phyloP scores from a whole-genome alignment of 2,113 vertebrate species.

The Rattus rattus region DNA sequence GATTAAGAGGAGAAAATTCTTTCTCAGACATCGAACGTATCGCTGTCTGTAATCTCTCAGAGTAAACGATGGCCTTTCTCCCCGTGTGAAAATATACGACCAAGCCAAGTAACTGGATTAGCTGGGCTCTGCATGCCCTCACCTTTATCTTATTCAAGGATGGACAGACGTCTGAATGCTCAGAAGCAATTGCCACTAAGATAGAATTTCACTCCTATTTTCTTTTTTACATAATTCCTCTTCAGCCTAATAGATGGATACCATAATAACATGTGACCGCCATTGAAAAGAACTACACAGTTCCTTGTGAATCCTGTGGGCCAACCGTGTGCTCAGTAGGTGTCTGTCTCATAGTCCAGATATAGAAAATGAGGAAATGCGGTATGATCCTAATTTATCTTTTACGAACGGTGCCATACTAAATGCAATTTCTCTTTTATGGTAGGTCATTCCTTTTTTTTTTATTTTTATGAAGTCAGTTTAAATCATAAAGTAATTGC shows the following conservation, averaged over 20 bases:
- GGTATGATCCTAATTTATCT: conserved; percentile 49
- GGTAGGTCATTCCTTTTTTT: background rate
- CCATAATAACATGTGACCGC: background rate
- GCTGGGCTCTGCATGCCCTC: background rate
- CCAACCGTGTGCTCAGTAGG: background rate
- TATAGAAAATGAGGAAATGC: conserved; percentile 54
- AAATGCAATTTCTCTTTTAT: background rate
- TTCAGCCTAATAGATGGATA: conserved; percentile 33
- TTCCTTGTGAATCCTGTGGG: background rate
- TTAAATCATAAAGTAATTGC: conserved; percentile 15
- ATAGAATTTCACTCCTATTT: background rate
- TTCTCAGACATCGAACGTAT: background rate
- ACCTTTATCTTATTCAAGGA: background rate
- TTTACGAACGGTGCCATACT: background rate
- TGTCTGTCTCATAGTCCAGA: conserved; percentile 52
- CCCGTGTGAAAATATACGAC: background rate
- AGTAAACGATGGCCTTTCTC: background rate
- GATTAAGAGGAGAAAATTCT: conserved; percentile 2
- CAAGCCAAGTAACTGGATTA: background rate
- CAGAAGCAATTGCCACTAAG: background rate
- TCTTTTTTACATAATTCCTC: conserved; percentile 36
- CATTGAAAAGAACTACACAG: background rate
- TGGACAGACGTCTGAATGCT: background rate
- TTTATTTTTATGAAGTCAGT: background rate
- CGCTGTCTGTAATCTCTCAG: background rate